Conservation (phyloP, 1,140 invertebrate species). For the Drosophila littoralis region DNA sequence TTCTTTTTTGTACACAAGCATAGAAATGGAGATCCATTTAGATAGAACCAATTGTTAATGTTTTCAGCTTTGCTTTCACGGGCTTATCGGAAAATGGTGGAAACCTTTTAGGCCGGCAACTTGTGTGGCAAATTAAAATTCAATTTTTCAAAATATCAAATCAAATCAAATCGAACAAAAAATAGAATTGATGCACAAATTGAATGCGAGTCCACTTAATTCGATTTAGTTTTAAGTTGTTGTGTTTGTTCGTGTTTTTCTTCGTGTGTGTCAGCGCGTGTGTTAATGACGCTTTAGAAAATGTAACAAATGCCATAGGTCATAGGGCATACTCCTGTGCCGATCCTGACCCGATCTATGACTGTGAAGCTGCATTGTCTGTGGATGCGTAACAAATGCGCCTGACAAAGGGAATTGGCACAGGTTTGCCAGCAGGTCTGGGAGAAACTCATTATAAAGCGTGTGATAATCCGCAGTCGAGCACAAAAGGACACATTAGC, state of each 20-base stretch:
- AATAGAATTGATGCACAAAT: constrained; percentile 47
- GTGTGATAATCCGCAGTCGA: constrained; percentile 78
- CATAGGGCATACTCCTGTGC: not conserved
- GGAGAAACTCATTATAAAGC: constrained; percentile 64
- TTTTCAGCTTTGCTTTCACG: constrained; percentile 58
- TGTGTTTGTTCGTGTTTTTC: constrained; percentile 41
- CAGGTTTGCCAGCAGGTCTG: constrained; percentile 75
- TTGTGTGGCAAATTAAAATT: constrained; percentile 83
- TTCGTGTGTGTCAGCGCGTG: constrained; percentile 52
- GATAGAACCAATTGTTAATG: constrained; percentile 50
- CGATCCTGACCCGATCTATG: no score
- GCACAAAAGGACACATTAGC: constrained; percentile 74
- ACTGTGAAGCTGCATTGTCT: constrained; percentile 54
- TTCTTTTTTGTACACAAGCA: constrained; percentile 1
- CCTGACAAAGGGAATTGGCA: constrained; percentile 64
- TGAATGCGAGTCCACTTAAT: constrained; percentile 70
- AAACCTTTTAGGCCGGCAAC: constrained; percentile 71
- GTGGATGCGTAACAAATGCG: constrained; percentile 66
- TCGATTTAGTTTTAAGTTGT: constrained; percentile 69
- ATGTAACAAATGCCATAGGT: constrained; percentile 18
- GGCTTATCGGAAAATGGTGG: constrained; percentile 68
- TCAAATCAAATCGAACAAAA: constrained; percentile 46
- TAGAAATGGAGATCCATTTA: constrained; percentile 7
- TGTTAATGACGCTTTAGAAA: constrained; percentile 61
- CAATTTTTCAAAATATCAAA: constrained; percentile 72